Evolutionary conservation across 2,113 vertebrate species (phyloP).

Genomic region (Rhombomys opimus): DNA sequence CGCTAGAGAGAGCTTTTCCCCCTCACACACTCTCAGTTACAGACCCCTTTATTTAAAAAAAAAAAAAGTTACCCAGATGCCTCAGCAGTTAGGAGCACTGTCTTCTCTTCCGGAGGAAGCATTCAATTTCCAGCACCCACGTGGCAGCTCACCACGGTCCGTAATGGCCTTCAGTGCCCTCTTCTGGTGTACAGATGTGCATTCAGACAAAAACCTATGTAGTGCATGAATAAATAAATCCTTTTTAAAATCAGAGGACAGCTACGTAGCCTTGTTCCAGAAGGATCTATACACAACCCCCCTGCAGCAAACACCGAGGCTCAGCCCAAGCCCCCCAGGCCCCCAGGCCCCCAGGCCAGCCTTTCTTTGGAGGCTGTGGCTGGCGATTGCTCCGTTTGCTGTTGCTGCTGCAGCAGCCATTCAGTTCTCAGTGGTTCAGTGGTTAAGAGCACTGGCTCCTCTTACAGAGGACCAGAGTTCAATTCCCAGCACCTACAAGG

Average conservation of each 20-base stretch:
- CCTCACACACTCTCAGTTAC: background rate
- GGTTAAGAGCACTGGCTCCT: background rate
- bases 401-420: background rate
- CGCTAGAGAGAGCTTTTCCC: background rate
- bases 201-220: background rate
- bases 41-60: background rate
- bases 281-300: background rate
- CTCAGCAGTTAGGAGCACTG: background rate
- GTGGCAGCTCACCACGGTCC: background rate
- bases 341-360: background rate
- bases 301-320: too few relatives aligned
- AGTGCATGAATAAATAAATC: background rate
- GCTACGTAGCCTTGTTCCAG: background rate
- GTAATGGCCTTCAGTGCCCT: background rate
- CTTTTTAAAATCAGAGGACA: background rate
- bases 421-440: background rate
- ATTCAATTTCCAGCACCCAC: background rate
- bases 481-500: background rate
- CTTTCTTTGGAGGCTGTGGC: background rate
- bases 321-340: background rate
- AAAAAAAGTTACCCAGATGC: background rate
- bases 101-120: background rate
- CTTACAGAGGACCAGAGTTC: background rate
- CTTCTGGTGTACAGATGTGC: background rate
- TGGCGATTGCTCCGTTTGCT: too few relatives aligned